These are phyloP conservation scores for Sitophilus oryzae DNA, from an alignment of 1,140 invertebrate species.

Conservation along the genomic window DNA sequence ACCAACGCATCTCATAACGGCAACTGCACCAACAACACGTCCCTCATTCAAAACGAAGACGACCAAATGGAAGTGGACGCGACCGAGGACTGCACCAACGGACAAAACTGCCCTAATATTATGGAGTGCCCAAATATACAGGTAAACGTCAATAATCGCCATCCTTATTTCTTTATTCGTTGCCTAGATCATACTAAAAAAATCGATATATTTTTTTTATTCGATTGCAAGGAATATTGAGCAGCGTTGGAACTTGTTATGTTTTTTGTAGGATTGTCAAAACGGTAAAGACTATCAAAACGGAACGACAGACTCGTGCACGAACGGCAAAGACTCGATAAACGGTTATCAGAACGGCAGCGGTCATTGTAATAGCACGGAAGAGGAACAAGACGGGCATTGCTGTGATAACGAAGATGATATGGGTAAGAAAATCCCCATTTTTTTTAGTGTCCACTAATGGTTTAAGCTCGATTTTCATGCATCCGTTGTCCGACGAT, in stretches of 20 bases:
- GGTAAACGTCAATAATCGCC: too few species aligned
- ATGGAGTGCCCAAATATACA: constrained; percentile 22
- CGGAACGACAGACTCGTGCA: constrained; percentile 33
- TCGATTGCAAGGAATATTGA: too few species aligned
- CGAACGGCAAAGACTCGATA: constrained; percentile 40
- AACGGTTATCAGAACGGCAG: constrained; percentile 66
- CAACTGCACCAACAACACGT: constrained; percentile 18
- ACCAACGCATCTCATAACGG: constrained; percentile 52
- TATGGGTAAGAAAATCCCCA: constrained; percentile 49
- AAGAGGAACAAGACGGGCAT: constrained; percentile 21
- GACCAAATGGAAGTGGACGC: constrained; percentile 55
- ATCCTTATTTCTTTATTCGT: too few species aligned
- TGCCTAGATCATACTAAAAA: too few species aligned
- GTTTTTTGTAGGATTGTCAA: constrained; percentile 17
- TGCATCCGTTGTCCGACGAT: too few species aligned
- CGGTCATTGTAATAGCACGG: constrained; percentile 34
- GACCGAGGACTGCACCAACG: constrained; percentile 33
- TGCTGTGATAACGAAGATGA: constrained; percentile 53
- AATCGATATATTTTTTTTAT: too few species aligned
- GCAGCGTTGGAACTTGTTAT: too few species aligned
- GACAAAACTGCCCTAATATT: constrained; percentile 17
- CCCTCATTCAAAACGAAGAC: constrained; percentile 30
- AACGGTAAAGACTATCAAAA: constrained; percentile 31
- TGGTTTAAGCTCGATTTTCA: too few species aligned
- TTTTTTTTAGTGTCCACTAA: constrained; percentile 2